These are phyloP conservation scores for Phalacrocorax aristotelis DNA, from an alignment of 2,113 vertebrate species.

Conservation along the genomic window DNA sequence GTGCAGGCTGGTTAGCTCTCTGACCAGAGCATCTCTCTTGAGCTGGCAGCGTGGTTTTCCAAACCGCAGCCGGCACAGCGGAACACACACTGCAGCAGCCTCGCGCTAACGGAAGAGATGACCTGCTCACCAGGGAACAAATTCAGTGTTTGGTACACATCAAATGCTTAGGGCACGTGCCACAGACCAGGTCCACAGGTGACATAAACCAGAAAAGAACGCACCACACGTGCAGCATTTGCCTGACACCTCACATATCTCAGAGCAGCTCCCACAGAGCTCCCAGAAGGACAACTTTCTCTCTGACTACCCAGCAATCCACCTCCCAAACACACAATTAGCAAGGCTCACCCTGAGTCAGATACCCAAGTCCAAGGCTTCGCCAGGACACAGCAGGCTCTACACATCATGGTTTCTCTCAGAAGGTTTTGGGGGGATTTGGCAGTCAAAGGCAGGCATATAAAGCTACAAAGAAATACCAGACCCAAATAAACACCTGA, in stretches of 20 bases:
- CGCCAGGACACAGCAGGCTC: not conserved
- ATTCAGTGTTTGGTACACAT: accelerated
- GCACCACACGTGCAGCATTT: accelerated
- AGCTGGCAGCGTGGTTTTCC: not conserved
- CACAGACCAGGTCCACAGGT: not conserved
- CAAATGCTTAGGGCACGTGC: accelerated
- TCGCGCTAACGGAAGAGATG: not conserved
- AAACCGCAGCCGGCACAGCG: accelerated
- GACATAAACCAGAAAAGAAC: not conserved
- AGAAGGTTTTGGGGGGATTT: not conserved
- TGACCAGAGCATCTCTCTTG: not conserved
- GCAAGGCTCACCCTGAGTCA: not conserved
- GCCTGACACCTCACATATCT: not conserved
- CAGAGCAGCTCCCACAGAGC: not conserved
- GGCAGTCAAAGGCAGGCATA: not conserved
- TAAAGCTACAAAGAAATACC: not conserved
- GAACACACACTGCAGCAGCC: not conserved
- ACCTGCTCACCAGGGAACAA: not conserved
- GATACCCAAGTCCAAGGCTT: not conserved
- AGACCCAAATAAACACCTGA: not conserved
- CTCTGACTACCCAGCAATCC: not conserved
- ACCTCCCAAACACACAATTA: not conserved
- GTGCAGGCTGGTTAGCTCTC: not conserved
- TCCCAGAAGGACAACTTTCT: not conserved
- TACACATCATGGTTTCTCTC: not conserved